Evolutionary conservation across 2,888 invertebrate species (phyloP).

Genomic region (Patella caerulea): DNA sequence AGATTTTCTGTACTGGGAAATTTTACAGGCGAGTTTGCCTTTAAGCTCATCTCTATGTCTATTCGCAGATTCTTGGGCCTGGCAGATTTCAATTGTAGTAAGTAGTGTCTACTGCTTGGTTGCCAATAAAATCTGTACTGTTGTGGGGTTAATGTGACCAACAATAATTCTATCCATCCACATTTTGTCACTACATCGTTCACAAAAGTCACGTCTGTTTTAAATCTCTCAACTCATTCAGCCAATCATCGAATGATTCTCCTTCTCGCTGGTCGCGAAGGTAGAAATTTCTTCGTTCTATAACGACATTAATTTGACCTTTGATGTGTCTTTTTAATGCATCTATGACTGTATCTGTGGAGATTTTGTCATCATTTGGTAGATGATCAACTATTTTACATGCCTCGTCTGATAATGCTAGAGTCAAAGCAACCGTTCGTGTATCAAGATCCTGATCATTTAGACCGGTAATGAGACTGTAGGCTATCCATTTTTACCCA

Average conservation of each 20-base stretch:
- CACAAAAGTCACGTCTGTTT: background rate
- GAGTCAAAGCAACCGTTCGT: background rate
- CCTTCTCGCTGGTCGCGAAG: background rate
- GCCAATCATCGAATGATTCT: background rate
- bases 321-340: background rate
- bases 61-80: too few species aligned
- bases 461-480: background rate
- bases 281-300: slow-evolving; percentile 2
- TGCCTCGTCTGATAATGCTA: background rate
- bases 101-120: too few species aligned
- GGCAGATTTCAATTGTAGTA: too few species aligned
- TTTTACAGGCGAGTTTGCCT: too few species aligned
- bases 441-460: background rate
- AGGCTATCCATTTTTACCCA: background rate
- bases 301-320: background rate
- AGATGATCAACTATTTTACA: background rate
- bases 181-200: background rate
- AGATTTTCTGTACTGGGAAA: too few species aligned
- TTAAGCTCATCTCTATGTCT: too few species aligned
- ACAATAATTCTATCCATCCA: background rate
- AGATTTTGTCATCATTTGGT: background rate
- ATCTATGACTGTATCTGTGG: background rate
- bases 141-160: background rate
- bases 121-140: too few species aligned
- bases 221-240: background rate